phyloP scores from a whole-genome alignment of 2,888 invertebrate species.

The Physocephala rufipes region DNA sequence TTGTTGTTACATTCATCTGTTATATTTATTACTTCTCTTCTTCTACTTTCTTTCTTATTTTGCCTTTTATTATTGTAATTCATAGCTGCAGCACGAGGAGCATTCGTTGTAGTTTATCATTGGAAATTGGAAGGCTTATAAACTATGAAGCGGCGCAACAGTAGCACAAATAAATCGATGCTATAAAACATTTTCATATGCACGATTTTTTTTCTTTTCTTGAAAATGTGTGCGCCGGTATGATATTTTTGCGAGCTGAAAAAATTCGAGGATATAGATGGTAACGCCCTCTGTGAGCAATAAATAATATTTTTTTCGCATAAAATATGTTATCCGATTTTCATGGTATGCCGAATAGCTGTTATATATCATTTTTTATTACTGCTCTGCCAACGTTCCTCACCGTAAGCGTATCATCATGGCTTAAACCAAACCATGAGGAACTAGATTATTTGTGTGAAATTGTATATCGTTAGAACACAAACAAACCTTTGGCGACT shows the following conservation, averaged over 20 bases:
- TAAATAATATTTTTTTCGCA: constrained; percentile 63
- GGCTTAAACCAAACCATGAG: too few relatives aligned
- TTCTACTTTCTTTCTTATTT: constrained; percentile 23
- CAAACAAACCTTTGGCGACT: too few relatives aligned
- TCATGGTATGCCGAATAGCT: constrained; percentile 62
- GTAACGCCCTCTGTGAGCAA: constrained; percentile 59
- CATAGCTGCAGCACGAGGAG: constrained; percentile 25
- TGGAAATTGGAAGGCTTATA: constrained; percentile 42
- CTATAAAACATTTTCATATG: constrained; percentile 21
- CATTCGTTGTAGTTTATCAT: constrained; percentile 42
- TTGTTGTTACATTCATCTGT: neutral
- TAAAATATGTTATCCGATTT: constrained; percentile 66
- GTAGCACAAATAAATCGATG: constrained; percentile 21
- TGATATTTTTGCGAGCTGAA: constrained; percentile 3
- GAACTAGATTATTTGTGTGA: too few relatives aligned
- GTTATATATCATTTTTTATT: constrained; percentile 65
- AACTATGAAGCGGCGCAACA: constrained; percentile 35
- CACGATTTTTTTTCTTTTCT: constrained; percentile 4
- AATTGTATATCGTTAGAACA: neutral
- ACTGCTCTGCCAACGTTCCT: constrained; percentile 49
- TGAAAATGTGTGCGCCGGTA: constrained; percentile 6
- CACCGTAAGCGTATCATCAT: constrained; percentile 17
- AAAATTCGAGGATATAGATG: constrained; percentile 44
- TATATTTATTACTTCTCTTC: too few relatives aligned
- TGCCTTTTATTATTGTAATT: constrained; percentile 36